Evolutionary conservation across 2,888 invertebrate species (phyloP).

Genomic region (Orchestes rusci): DNA sequence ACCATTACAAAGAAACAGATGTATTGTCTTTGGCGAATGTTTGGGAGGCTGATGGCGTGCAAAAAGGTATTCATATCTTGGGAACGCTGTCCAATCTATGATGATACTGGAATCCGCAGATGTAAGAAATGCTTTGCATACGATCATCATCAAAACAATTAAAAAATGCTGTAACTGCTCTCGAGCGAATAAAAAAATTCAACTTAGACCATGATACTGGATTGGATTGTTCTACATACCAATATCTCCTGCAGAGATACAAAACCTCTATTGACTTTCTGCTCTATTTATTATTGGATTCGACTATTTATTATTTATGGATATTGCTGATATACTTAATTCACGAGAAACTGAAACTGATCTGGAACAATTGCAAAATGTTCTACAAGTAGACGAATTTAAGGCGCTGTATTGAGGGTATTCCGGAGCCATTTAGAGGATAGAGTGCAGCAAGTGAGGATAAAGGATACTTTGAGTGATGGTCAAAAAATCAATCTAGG

Average conservation of each 20-base stretch:
- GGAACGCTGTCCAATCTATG: background rate
- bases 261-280: background rate
- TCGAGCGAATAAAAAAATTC: background rate
- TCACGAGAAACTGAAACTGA: slow-evolving; percentile 1
- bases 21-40: slow-evolving; percentile 1
- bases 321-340: slow-evolving; percentile 4
- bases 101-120: slow-evolving; percentile 1
- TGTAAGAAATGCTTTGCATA: slow-evolving; percentile 2
- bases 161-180: background rate
- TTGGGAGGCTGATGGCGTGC: slow-evolving; percentile 1
- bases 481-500: background rate
- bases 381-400: background rate
- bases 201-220: background rate
- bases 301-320: background rate
- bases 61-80: slow-evolving; percentile 1
- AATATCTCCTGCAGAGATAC: slow-evolving; percentile 2
- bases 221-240: background rate
- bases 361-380: background rate
- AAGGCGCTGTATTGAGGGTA: too few relatives aligned
- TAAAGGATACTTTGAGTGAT: background rate
- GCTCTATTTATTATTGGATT: background rate
- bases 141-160: background rate
- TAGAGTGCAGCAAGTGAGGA: background rate
- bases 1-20: background rate
- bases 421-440: too few relatives aligned